phyloP scores from a whole-genome alignment of 1,140 invertebrate genomes.

The Tetranychus urticae region DNA sequence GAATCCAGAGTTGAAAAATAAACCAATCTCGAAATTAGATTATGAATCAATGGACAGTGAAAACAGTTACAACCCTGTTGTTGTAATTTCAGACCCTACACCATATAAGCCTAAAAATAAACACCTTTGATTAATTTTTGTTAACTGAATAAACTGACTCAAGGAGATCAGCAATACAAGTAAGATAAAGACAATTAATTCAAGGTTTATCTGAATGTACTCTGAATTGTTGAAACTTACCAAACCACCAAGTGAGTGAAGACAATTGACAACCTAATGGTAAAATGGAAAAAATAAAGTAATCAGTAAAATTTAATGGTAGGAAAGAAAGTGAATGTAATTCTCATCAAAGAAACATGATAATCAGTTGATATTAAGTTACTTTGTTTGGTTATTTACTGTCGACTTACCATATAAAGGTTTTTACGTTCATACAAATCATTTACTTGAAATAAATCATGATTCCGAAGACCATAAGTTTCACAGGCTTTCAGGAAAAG shows the following conservation, averaged over 20 bases:
- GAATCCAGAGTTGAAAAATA: too few species aligned
- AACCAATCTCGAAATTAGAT: too few species aligned
- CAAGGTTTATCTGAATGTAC: too few species aligned
- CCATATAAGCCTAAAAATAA: too few species aligned
- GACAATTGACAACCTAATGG: constrained; percentile 21
- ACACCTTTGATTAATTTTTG: too few species aligned
- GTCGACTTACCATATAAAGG: constrained; percentile 26
- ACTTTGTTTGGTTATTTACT: not conserved
- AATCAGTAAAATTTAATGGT: too few species aligned
- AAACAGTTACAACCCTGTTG: too few species aligned
- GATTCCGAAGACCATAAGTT: constrained; percentile 30
- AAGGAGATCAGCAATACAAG: not conserved
- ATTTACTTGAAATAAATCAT: constrained; percentile 37
- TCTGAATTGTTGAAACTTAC: constrained; percentile 14
- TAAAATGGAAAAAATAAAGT: not conserved
- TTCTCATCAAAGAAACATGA: not conserved
- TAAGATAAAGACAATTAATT: too few species aligned
- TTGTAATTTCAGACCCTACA: too few species aligned
- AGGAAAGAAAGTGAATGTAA: too few species aligned
- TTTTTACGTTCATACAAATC: constrained; percentile 38
- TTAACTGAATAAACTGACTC: too few species aligned
- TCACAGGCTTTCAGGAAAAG: constrained; percentile 35
- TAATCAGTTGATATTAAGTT: not conserved
- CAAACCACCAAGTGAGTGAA: constrained; percentile 21
- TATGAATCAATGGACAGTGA: too few species aligned